phyloP scores from a whole-genome alignment of 2,113 vertebrate species.

The Daboia siamensis region DNA sequence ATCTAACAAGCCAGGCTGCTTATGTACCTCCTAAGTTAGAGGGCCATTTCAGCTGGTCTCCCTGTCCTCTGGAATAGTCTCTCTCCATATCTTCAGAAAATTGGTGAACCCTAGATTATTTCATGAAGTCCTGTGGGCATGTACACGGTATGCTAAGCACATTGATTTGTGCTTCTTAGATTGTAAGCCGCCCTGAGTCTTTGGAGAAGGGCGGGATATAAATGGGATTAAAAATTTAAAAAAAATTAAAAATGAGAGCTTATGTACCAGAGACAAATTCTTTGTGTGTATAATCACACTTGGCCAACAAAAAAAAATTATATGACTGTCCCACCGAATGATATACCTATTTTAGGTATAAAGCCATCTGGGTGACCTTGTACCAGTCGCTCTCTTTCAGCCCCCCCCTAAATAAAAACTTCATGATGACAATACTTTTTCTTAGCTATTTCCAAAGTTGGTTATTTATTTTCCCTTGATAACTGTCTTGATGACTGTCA shows the following conservation, averaged over 20 bases:
- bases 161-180: too few relatives aligned
- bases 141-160: neutral
- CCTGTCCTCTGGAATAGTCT: neutral
- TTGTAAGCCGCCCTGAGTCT: too few relatives aligned
- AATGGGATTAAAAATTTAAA: too few relatives aligned
- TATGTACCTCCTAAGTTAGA: neutral
- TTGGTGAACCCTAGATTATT: neutral
- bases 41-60: neutral
- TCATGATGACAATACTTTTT: neutral
- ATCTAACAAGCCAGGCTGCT: neutral
- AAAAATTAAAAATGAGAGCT: too few relatives aligned
- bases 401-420: neutral
- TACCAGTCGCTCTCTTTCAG: neutral
- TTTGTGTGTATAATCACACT: neutral
- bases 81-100: neutral
- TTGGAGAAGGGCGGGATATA: too few relatives aligned
- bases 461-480: neutral
- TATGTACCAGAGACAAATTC: neutral
- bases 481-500: neutral
- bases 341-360: neutral
- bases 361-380: neutral
- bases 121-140: neutral
- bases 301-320: neutral
- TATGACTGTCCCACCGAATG: neutral
- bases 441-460: neutral